Evolutionary conservation across 2,888 invertebrate species (phyloP), one percentile per base, ranked within the genome.

Genomic region (Euplagia quadripunctaria): DNA sequence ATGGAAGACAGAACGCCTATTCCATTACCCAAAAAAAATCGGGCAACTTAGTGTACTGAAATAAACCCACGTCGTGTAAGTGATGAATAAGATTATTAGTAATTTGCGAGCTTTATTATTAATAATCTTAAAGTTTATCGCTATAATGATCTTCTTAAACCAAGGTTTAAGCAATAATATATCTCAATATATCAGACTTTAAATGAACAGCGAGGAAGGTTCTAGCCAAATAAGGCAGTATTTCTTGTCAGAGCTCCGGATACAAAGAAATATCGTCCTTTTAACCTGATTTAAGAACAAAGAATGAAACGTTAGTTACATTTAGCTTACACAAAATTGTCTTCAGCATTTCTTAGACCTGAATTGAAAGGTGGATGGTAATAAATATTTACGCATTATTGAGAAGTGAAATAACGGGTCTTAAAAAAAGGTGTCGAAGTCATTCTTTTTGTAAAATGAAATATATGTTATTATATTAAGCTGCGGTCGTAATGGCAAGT

Each of bases 211-310:
- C 46, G 68, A 70, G 49, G 52, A 73, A 74, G 42, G 68, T 73
- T 20, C 58, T 70, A 58, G 72, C 41, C 71, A 76, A 79, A 74
- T 77, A 75, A 74, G 70, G 68, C 64, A 77, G 72, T 80, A 78
- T 78, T 73, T 83, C 80, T 78, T 83, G 77, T 77, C 78, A 70
- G 69, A 79, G 72, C 70, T 64, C n/a, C 17, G 78, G 74, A 79
- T 81, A 76, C 64, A 80, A 78, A 80, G 78, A 82, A 75, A 77
- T 80, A 80, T 78, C 70, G 77, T 69, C 77, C 82, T 84, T 84
- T 83, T 79, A 80, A 79, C 79, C 75, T 82, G 84, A 83, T 83
- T 83, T 75, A 84, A 66, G 70, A 72, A 79, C 74, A 71, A 76
- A 78, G 74, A 73, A 70, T 82, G 75, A 71, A 67, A 68, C 64